Evolutionary conservation across 2,797 vertebrate species (phyloP).

Genomic region (Tinamus major): DNA sequence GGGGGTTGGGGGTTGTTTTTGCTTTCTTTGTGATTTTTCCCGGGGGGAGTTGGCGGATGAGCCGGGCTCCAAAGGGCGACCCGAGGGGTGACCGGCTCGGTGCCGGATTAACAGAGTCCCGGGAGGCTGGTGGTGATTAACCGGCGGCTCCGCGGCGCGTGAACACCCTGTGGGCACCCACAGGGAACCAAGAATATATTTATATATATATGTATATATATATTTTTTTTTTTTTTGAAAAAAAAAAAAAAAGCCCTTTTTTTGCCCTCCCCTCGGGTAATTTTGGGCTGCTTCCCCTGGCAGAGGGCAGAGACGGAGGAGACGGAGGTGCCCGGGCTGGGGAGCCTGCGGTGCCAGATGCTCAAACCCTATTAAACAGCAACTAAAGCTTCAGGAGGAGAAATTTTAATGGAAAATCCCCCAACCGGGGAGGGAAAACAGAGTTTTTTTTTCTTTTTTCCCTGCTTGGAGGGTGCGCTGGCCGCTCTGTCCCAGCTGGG

Average conservation of each 20-base stretch:
- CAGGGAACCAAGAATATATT: fast-evolving
- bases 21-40: neutral
- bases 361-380: neutral
- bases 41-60: neutral
- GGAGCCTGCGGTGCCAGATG: too few species aligned
- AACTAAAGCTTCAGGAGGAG: neutral
- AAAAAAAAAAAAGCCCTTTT: neutral
- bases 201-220: too few species aligned
- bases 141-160: fast-evolving
- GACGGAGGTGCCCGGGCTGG: too few species aligned
- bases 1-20: neutral
- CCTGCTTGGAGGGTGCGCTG: too few species aligned
- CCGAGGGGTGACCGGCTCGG: neutral
- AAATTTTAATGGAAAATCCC: neutral
- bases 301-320: neutral
- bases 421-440: fast-evolving
- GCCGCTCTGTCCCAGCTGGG: too few species aligned
- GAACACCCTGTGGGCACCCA: neutral
- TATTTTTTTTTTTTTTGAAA: too few species aligned
- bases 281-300: neutral
- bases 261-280: too few species aligned
- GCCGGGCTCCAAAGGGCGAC: neutral
- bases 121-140: neutral
- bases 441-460: neutral
- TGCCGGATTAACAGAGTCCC: neutral